phyloP scores from a whole-genome alignment of 2,797 vertebrate genomes.

The Enteromius paludinosus region DNA sequence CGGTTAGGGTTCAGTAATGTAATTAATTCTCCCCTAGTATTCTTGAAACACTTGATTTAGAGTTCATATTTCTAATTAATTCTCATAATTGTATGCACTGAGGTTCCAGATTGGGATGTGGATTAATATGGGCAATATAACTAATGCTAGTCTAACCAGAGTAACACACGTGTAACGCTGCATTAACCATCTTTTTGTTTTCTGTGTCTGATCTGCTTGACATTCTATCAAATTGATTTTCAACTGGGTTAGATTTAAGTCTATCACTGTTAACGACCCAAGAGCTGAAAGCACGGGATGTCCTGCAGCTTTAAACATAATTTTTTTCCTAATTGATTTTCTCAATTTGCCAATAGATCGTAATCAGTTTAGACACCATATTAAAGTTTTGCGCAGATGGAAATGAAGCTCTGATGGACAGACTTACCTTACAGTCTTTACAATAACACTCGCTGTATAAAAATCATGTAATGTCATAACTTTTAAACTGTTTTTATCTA shows the following conservation, averaged over 20 bases:
- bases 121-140: not conserved
- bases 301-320: not conserved
- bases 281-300: not conserved
- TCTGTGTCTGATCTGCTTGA: not conserved
- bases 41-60: conserved; percentile 19
- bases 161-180: not conserved
- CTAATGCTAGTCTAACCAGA: conserved; percentile 4
- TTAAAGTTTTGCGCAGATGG: not conserved
- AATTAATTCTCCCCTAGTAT: not conserved
- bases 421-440: not conserved
- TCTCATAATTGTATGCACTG: not conserved
- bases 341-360: not conserved
- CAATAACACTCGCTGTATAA: not conserved
- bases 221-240: not conserved
- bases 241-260: not conserved
- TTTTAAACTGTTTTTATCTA: not conserved
- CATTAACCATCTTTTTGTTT: not conserved
- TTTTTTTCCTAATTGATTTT: not conserved
- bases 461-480: not conserved
- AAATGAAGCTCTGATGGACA: not conserved
- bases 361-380: not conserved
- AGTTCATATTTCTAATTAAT: conserved; percentile 1
- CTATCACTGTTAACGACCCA: not conserved
- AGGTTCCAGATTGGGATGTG: not conserved
- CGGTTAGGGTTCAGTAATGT: not conserved